Evolutionary conservation across 1,140 invertebrate genomes (phyloP).

Genomic region (Bradynema listronoti): DNA sequence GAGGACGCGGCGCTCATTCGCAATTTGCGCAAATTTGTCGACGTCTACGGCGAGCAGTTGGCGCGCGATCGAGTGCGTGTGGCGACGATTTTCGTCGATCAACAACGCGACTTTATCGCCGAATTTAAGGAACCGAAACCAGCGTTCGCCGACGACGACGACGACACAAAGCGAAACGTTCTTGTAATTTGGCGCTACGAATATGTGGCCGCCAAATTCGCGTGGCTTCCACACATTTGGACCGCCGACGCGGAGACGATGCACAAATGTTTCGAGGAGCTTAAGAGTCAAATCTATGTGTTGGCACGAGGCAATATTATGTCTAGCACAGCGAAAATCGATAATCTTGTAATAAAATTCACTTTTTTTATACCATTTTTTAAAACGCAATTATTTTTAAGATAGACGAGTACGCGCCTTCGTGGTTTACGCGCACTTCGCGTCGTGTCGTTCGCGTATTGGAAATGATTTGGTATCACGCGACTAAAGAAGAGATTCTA

Average conservation of each 20-base stretch:
- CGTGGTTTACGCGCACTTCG: conserved; percentile 39
- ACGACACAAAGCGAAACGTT: conserved; percentile 30
- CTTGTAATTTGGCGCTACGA: conserved; percentile 48
- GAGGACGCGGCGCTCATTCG: conserved; percentile 33
- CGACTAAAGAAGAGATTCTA: conserved; percentile 45
- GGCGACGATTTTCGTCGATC: conserved; percentile 40
- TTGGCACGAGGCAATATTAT: conserved; percentile 8
- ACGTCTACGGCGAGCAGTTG: conserved; percentile 7
- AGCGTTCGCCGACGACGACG: no score
- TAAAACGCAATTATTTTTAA: conserved; percentile 8
- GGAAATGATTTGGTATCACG: conserved; percentile 46
- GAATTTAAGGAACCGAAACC: conserved; percentile 41
- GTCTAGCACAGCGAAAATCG: conserved; percentile 4
- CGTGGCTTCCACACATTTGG: conserved; percentile 36
- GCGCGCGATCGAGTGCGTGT: conserved; percentile 20
- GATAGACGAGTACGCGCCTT: conserved; percentile 46
- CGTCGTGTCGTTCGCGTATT: conserved; percentile 30
- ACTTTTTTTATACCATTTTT: conserved; percentile 7
- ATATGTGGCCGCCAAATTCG: conserved; percentile 37
- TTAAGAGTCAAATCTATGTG: conserved; percentile 16
- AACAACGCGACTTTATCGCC: conserved; percentile 38
- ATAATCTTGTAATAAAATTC: conserved; percentile 5
- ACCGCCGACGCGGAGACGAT: conserved; percentile 18
- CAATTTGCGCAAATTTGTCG: conserved; percentile 28
- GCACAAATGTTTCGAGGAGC: conserved; percentile 25